Base-by-base conservation (phyloP, 2,888 invertebrate species). In the Tryphoninae sp. region DNA sequence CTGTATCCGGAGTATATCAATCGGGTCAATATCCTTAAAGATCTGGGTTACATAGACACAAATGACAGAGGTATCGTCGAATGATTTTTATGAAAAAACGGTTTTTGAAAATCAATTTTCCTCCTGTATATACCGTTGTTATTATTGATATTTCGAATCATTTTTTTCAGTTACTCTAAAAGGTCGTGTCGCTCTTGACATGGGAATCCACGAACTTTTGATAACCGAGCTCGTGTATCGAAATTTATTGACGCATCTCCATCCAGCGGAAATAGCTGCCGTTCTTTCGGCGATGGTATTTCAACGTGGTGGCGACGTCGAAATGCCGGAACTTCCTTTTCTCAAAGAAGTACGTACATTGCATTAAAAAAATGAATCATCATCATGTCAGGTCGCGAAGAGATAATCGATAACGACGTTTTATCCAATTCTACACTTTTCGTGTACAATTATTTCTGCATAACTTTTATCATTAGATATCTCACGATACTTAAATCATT, bases 181-280 rank as follows among this genome's bases (percentile, higher is more conserved):
- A 92, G 98, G 98, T 0, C 94, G 96, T 79, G 97, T 97, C 0
- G 97, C 97, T 1, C 96, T 97, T 88, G 96, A 96, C 92, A 96
- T 98, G 94, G 96, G 96, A 59, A 96, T 95, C 86, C 96, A 97
- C 88, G 99, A 98, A 91, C 93, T 99, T 22, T 94, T 99, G 72
- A 96, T 99, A 82, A 99, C 99, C 0, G 99, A 99, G 91, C 93
- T 99, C 62, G 96, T 99, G 51, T 95, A 99, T 86, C 95, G 97
- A 83, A 98, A 98, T 91, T 95, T 97, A 71, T 95, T 99, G 85
- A 96, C 96, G 0, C 95, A 97, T 87, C 94, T 97, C 82, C 95
- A 95, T 83, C 96, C 98, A 0, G 96, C 97, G 0, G 98, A 99
- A 92, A 98, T 99, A 62, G 99, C 98, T 0, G 98, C 99, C 0